These are phyloP conservation scores for Aleadryas rufinucha DNA, from an alignment of 2,113 vertebrate genomes.

Conservation along the genomic window DNA sequence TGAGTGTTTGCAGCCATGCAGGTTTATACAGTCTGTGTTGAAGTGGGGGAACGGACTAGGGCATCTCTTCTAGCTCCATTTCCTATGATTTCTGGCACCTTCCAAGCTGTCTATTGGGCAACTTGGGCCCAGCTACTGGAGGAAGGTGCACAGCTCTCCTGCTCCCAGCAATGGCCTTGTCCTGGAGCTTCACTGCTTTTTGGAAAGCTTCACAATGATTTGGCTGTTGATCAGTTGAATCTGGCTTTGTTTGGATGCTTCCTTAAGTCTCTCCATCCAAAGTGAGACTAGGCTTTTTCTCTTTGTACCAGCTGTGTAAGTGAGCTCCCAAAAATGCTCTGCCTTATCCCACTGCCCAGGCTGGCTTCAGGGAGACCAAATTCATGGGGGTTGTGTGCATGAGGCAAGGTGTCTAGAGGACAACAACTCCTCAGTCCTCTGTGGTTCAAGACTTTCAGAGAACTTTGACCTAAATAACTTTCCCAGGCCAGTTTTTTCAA, in stretches of 20 bases:
- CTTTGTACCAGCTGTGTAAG: neutral
- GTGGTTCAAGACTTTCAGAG: neutral
- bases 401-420: neutral
- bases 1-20: neutral
- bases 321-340: neutral
- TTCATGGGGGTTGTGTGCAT: accelerated
- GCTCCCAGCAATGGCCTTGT: neutral
- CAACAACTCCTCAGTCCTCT: neutral
- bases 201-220: neutral
- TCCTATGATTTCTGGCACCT: neutral
- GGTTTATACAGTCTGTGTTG: neutral
- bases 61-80: neutral
- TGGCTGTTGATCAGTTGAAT: neutral
- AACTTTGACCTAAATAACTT: neutral
- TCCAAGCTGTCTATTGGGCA: neutral
- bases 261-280: neutral
- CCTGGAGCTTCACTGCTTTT: neutral
- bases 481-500: neutral
- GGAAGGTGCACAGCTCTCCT: neutral
- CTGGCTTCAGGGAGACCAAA: neutral
- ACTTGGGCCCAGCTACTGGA: neutral
- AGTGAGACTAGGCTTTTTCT: neutral
- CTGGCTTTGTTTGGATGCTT: neutral
- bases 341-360: neutral
- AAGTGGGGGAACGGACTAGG: neutral